Evolutionary conservation across 2,888 invertebrate genomes (phyloP).

Genomic region (Pseudolycoriella hygida): DNA sequence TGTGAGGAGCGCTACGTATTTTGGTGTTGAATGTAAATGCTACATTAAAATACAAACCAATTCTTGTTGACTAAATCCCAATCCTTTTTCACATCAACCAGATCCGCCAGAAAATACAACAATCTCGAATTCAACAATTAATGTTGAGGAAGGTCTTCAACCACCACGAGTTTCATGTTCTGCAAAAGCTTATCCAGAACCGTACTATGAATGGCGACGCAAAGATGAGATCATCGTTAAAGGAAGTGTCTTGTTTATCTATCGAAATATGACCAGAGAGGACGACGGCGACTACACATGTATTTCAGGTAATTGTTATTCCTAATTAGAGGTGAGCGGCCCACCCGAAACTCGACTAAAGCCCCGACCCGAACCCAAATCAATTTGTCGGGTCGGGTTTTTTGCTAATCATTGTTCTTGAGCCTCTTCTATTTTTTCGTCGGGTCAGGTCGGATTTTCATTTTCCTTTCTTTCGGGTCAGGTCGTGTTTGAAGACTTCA

Average conservation of each 20-base stretch:
- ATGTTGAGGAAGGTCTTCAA: conserved; percentile 29
- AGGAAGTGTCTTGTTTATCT: conserved; percentile 38
- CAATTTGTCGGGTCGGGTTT: no score
- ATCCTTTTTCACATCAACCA: conserved; percentile 17
- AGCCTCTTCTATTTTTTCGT: no score
- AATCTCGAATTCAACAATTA: conserved; percentile 35
- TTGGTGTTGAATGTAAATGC: conserved; percentile 77
- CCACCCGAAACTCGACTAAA: neutral
- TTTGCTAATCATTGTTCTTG: no score
- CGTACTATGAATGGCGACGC: conserved; percentile 23
- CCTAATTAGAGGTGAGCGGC: no score
- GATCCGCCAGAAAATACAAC: conserved; percentile 75
- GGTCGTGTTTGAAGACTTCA: no score
- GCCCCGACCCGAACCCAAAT: no score
- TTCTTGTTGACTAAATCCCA: no score
- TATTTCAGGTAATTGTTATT: no score
- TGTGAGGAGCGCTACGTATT: conserved; percentile 66
- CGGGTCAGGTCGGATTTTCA: no score
- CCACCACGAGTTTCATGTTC: conserved; percentile 34
- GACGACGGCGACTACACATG: conserved; percentile 67
- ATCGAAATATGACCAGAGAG: conserved; percentile 45
- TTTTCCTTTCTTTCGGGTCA: no score
- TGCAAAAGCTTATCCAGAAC: conserved; percentile 33
- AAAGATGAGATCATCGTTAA: conserved; percentile 29
- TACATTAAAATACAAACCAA: no score